Evolutionary conservation across 2,797 vertebrate genomes (phyloP).

Genomic region (Enteromius thamalakanensis): DNA sequence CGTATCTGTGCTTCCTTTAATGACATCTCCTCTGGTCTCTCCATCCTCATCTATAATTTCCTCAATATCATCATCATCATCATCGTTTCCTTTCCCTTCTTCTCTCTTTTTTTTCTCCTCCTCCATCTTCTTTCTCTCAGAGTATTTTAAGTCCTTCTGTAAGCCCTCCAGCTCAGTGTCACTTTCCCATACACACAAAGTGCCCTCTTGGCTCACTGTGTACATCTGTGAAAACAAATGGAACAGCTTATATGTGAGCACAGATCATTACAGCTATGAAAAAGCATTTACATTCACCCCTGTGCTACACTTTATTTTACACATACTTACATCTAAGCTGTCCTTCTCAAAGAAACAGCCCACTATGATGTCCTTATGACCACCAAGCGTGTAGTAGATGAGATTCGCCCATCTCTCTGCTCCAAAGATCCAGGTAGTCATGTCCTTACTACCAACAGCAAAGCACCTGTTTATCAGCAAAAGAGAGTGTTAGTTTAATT

Average conservation of each 20-base stretch:
- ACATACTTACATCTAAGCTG: conserved; percentile 88
- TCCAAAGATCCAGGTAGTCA: conserved; percentile 97
- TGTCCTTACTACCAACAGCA: conserved; percentile 94
- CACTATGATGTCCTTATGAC: conserved; percentile 91
- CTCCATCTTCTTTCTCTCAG: conserved; percentile 42
- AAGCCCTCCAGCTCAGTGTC: conserved; percentile 85
- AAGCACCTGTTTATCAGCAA: conserved; percentile 82
- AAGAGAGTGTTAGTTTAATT: not conserved
- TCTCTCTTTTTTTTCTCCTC: conserved; percentile 28
- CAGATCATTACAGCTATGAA: not conserved
- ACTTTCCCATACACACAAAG: conserved; percentile 92
- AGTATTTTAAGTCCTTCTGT: conserved; percentile 65
- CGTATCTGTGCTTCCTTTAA: conserved; percentile 78
- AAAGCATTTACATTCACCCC: not conserved
- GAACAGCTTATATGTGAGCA: not conserved
- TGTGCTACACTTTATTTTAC: not conserved
- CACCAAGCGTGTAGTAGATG: conserved; percentile 92
- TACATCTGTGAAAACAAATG: conserved; percentile 79
- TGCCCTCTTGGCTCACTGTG: conserved; percentile 90
- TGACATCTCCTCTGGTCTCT: conserved; percentile 73
- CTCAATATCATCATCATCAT: conserved; percentile 52
- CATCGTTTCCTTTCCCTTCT: conserved; percentile 51
- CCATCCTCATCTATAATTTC: conserved; percentile 66
- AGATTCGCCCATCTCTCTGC: conserved; percentile 95
- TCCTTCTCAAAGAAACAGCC: conserved; percentile 93